Base-by-base conservation (phyloP, 1,140 invertebrate genomes). In the Drosophila mayri region DNA sequence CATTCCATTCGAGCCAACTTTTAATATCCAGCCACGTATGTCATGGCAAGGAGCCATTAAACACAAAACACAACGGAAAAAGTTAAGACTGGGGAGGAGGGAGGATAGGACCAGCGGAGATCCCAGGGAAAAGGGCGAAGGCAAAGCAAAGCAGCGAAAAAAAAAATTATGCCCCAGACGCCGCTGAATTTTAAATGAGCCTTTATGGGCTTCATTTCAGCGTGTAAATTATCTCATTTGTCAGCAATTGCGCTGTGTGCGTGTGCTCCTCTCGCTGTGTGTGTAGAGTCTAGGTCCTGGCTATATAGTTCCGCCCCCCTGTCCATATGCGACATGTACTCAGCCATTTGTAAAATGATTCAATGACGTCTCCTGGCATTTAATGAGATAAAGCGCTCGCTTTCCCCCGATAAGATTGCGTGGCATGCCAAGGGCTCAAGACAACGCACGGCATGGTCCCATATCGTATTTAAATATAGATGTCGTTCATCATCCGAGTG, bases 171-270 rank as follows among this genome's bases (percentile, higher is more conserved):
- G 85, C 85, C 85, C 85, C 81, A 90, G 85, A 90, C 85, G 85
- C 85, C 85, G 85, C 81, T 90, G 85, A 90, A 90, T 90, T 90
- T 90, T 90, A 90, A 90, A 90, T 90, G 85, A 90, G 85, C 81
- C 85, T 90, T 90, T 90, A 90, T 90, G 85, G 85, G 85, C 85
- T 90, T 90, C 85, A 90, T 90, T 90, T 90, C 85, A 90, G 85
- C 85, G 85, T 90, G 85, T 90, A 90, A 90, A 90, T 90, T 90
- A 90, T 90, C 85, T 90, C 85, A 90, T 90, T 90, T 90, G 85
- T 90, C 85, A 90, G 85, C 85, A 90, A 90, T 90, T 90, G 85
- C 85, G 81, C 77, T 84, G 41, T 84, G 64, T 76, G 46, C 71
- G 60, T 77, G 49, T 63, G 41, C 58, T 22, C 46, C n/a, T 35